A percentile compares a stretch with the other conserved stretches of the same genome.
phyloP scores from a whole-genome alignment of 92 coral and sea anemone genomes.

The Siderastrea siderea region DNA sequence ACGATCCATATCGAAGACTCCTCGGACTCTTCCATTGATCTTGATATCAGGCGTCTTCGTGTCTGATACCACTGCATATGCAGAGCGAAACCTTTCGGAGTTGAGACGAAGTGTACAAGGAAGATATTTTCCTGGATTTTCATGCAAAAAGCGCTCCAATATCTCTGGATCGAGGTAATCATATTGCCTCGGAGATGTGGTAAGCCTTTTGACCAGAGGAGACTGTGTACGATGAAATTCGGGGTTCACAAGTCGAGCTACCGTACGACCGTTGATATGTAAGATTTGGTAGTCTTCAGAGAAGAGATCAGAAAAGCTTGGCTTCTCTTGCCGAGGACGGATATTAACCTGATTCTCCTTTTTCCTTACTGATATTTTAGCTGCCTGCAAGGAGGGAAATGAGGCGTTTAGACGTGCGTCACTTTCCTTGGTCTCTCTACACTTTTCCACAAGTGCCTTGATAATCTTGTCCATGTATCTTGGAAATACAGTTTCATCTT shows the following conservation, averaged over 20 bases:
- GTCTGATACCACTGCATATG: conserved; percentile 76
- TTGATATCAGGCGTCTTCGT: conserved; percentile 84
- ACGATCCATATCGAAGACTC: conserved; percentile 87
- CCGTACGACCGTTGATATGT: conserved; percentile 68
- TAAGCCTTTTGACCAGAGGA: conserved; percentile 19
- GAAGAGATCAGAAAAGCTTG: not conserved
- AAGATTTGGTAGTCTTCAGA: conserved; percentile 33
- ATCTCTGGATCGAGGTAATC: conserved; percentile 61
- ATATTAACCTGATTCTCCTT: not conserved
- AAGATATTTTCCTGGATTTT: conserved; percentile 58
- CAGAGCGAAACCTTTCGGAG: conserved; percentile 36
- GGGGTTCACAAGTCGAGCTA: conserved; percentile 57
- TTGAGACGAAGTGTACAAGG: conserved; percentile 70
- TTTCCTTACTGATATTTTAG: not conserved
- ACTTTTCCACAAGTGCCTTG: conserved; percentile 22
- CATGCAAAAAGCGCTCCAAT: conserved; percentile 17
- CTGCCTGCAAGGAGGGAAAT: conserved; percentile 50
- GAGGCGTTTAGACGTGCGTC: conserved; percentile 12
- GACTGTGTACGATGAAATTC: conserved; percentile 12
- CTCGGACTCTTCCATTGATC: conserved; percentile 72
- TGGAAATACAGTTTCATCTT: conserved; percentile 73
- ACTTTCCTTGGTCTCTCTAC: conserved; percentile 37
- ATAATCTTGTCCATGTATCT: conserved; percentile 71
- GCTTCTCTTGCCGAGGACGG: not conserved
- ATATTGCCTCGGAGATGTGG: not conserved